phyloP scores from a whole-genome alignment of 2,797 vertebrate species.

The Dendrocincla tyrannina region DNA sequence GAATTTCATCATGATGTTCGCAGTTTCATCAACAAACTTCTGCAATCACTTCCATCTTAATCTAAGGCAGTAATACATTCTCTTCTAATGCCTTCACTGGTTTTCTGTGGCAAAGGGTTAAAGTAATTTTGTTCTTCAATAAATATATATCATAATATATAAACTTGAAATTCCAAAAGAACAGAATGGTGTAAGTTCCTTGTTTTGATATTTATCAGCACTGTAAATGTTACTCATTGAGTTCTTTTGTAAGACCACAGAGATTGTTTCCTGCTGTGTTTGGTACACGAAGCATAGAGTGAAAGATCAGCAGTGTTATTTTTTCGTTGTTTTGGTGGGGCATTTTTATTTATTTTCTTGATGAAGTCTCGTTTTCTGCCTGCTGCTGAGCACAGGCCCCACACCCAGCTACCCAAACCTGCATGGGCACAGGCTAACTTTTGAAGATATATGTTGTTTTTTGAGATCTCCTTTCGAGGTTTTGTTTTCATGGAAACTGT shows the following conservation, averaged over 20 bases:
- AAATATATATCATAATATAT: neutral
- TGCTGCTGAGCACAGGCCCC: neutral
- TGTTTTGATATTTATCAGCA: neutral
- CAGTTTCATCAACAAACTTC: neutral
- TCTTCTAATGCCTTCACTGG: neutral
- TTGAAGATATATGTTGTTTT: neutral
- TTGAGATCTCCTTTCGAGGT: neutral
- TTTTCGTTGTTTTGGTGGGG: neutral
- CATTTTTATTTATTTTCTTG: neutral
- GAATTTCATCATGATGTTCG: neutral
- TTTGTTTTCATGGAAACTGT: neutral
- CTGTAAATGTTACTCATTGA: neutral
- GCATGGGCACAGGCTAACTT: neutral
- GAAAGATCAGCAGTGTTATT: neutral
- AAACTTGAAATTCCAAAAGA: neutral
- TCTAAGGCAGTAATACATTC: neutral
- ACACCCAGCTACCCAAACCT: neutral
- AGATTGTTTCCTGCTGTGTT: neutral
- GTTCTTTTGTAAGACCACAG: neutral
- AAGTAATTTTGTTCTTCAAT: neutral
- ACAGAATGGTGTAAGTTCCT: neutral
- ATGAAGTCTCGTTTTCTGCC: neutral
- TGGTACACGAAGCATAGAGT: neutral
- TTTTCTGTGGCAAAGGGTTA: neutral
- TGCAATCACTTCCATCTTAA: neutral